A percentile compares a stretch with the other conserved stretches of the same genome.
Conservation (phyloP, 1,140 invertebrate species). For the Leguminivora glycinivorella region DNA sequence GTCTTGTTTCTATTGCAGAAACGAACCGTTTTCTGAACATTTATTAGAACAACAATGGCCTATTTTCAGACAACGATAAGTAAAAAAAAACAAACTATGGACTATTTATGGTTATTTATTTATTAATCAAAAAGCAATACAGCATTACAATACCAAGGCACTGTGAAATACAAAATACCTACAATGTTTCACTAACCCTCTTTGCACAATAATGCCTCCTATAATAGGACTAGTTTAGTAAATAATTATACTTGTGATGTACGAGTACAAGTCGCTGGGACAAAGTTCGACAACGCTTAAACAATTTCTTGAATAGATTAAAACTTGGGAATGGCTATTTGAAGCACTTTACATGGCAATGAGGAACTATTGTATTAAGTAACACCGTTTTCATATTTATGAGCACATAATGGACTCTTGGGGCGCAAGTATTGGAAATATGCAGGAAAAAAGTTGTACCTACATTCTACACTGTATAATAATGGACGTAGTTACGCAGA, state of each 20-base stretch:
- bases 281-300: conserved; percentile 31
- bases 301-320: conserved; percentile 59
- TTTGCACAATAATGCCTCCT: too few relatives aligned
- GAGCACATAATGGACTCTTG: conserved; percentile 26
- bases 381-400: conserved; percentile 42
- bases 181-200: too few relatives aligned
- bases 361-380: conserved; percentile 42
- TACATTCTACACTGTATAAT: background rate
- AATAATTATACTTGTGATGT: background rate
- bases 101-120: too few relatives aligned
- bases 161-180: too few relatives aligned
- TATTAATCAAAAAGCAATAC: too few relatives aligned
- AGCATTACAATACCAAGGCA: too few relatives aligned
- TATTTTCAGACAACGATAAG: too few relatives aligned
- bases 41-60: too few relatives aligned
- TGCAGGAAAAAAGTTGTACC: background rate
- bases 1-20: too few relatives aligned
- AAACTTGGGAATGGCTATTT: conserved; percentile 55
- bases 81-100: too few relatives aligned
- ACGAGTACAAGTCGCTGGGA: background rate
- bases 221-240: background rate
- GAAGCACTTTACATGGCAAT: conserved; percentile 60
- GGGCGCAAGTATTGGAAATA: background rate
- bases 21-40: too few relatives aligned
- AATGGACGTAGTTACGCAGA: too few relatives aligned